Evolutionary conservation across 2,888 invertebrate species (phyloP), one percentile per base, ranked within the genome.

Genomic region (Amphiduros pacificus): DNA sequence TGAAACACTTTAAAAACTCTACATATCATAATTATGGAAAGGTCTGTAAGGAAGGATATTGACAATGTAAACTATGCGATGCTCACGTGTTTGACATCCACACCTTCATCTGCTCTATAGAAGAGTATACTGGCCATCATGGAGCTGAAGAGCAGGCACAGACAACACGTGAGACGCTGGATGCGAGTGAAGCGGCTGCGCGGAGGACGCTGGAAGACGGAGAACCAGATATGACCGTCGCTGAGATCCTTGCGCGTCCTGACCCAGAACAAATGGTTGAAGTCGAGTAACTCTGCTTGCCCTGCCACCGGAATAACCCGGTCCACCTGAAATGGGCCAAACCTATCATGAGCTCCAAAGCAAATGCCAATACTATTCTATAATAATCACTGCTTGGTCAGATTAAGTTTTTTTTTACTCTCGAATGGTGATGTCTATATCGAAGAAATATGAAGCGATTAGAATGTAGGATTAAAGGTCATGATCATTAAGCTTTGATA

Each of bases 121-220:
- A 65, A 83, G 76, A 83, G 76, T 40, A 82, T 80, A 62, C 77
- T 79, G 29, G 74, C 76, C 57, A 82, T 65, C 82, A 83, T 83
- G 27, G 79, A 75, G 14, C 78, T 69, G 62, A 77, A 80, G 11
- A 83, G 70, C 60, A 83, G 66, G n/a, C 78, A 70, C 57, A 82
- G 72, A 62, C 78, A 80, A 51, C 76, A 75, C 6, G 77, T 75
- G 6, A 81, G 73, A 3, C 83, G 70, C 57, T 68, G 68, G 2
- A 72, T 72, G 17, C 83, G 67, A 1, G 80, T 80, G 68, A 62
- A 62, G 22, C 55, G 27, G 32, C 64, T 64, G 26, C 64, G 63
- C 5, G 62, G 55, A n/a, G 72, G 72, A 17, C 72, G 61, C 20
- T 65, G 62, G 36, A 73, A 62, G 2, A 72, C 66, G 3, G 72